Base-by-base conservation (phyloP, 2,888 invertebrate genomes). In the Scaptodrosophila latifasciaeformis region DNA sequence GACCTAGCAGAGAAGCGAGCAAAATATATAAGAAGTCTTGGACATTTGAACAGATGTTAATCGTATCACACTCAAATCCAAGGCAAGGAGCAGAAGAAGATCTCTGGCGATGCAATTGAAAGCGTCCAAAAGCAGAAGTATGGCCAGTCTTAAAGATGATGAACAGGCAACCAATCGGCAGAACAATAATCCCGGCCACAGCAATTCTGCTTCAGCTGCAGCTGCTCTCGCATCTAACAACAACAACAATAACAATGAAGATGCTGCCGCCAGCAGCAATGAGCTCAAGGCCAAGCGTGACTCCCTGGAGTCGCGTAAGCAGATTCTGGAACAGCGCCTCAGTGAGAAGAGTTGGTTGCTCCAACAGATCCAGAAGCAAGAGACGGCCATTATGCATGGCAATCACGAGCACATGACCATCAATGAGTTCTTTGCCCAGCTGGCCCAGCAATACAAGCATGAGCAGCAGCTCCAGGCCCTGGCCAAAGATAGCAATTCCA, bases 291-390 rank as follows among this genome's bases (percentile, higher is more conserved):
- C 63, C n/a, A 83, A 81, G 37, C 74, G 75, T 1, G 84, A 86
- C 46, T 75, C 74, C 2, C 58, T 86, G 48, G 85, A 85, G 54
- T 78, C 82, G 50, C 81, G 86, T 3, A 86, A 86, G 54, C 66
- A 70, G 17, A 77, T 82, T 17, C 60, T 86, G 42, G 86, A 86
- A 50, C 83, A 83, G 57, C 63, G 84, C n/a, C 57, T 86, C 0
- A 84, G 81, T 49, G 86, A 86, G 45, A 86, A 86, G 60, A 86
- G 82, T 54, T 83, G 84, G 82, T 65, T 86, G 3, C 59, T 86
- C 53, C 85, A 85, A 42, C 86, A 86, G 60, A 79, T 86, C 13
- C 85, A 85, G 54, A 85, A 85, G 27, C 85, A 86, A 60, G 86
- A 86, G 62, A 60, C 83, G 0, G 80, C 84, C 55, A 82, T 86